Evolutionary conservation across 2,113 vertebrate species (phyloP).

Genomic region (Octodon degus): DNA sequence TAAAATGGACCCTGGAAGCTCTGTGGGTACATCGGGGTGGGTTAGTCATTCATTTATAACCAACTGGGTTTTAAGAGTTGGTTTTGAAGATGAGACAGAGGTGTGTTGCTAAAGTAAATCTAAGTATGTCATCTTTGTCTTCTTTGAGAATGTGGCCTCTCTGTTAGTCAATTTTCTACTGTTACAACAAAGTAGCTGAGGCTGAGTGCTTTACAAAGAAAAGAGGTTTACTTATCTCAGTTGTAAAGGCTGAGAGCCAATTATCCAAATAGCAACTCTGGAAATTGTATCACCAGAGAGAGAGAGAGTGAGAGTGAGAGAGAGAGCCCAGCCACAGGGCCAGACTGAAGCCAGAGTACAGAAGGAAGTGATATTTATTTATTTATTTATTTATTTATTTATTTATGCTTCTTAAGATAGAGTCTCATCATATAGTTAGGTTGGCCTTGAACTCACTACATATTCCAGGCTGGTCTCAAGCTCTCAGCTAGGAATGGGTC

Average conservation of each 20-base stretch:
- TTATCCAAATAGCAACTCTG: not conserved
- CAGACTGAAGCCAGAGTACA: not conserved
- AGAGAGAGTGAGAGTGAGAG: too few species aligned
- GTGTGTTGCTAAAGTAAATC: not conserved
- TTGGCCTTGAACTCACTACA: not conserved
- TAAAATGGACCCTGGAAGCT: not conserved
- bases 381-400: not conserved
- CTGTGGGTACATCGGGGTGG: too few species aligned
- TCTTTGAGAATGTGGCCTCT: not conserved
- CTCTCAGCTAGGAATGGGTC: not conserved
- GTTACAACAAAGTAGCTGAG: not conserved
- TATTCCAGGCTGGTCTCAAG: not conserved
- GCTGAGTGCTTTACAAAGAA: not conserved
- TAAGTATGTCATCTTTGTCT: not conserved
- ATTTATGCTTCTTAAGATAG: not conserved
- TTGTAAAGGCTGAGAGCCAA: not conserved
- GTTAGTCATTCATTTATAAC: accelerated
- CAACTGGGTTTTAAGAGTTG: not conserved
- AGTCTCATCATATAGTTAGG: not conserved
- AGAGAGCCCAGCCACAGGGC: not conserved
- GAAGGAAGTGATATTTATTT: not conserved
- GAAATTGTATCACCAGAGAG: not conserved
- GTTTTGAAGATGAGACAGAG: not conserved
- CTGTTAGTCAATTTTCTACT: not conserved
- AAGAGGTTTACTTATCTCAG: not conserved